These are phyloP conservation scores for Agelastica alni DNA, from an alignment of 2,888 invertebrate genomes.

Conservation along the genomic window DNA sequence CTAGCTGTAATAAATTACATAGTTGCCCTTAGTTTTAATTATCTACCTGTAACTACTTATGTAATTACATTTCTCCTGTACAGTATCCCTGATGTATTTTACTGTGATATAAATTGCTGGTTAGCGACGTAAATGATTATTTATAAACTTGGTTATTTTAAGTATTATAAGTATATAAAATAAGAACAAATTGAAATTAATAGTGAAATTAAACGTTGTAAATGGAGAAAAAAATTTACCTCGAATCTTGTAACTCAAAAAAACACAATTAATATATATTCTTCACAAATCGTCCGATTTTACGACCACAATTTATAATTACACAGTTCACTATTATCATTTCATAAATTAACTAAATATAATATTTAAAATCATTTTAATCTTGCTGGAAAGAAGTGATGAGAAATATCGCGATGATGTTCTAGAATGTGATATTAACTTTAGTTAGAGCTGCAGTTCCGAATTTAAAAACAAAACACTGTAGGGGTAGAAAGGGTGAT, in stretches of 20 bases:
- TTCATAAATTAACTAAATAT: constrained; percentile 6
- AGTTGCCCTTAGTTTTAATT: too few species aligned
- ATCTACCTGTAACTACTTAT: too few species aligned
- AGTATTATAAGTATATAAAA: too few species aligned
- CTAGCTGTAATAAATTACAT: too few species aligned
- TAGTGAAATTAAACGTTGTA: too few species aligned
- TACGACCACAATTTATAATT: not conserved
- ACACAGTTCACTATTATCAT: constrained; percentile 8
- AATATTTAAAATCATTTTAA: constrained; percentile 4
- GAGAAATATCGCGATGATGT: too few species aligned
- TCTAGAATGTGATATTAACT: too few species aligned
- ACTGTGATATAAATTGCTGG: too few species aligned
- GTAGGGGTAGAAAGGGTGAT: constrained; percentile 27
- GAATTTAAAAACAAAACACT: constrained; percentile 26
- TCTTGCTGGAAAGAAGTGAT: too few species aligned
- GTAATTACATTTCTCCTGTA: too few species aligned
- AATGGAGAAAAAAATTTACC: not conserved
- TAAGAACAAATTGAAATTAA: too few species aligned
- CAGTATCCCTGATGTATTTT: too few species aligned
- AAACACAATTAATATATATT: constrained; percentile 1
- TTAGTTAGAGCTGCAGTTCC: not conserved
- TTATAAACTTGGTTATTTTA: constrained; percentile 1
- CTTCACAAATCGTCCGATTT: constrained; percentile 9
- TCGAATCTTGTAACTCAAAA: not conserved
- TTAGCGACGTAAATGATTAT: not conserved